A percentile compares a stretch with the other conserved stretches of the same genome.
phyloP scores from a whole-genome alignment of 37 sponge, comb jelly and placozoan genomes.

The Tethya wilhelma region DNA sequence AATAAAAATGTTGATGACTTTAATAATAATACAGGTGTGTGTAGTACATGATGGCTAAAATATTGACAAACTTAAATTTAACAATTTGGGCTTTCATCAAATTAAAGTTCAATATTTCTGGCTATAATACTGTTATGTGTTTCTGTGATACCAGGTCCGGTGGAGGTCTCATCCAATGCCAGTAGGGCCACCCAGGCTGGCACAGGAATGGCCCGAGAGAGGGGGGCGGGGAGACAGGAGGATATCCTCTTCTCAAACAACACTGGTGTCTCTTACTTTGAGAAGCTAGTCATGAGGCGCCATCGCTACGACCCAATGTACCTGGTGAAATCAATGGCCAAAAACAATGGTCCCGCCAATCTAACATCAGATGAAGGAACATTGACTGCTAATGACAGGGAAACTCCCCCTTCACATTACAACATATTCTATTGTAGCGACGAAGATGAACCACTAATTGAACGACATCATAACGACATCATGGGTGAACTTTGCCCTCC shows the following conservation, averaged over 20 bases:
- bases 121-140: too few relatives aligned
- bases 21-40: too few relatives aligned
- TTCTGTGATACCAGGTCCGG: too few relatives aligned
- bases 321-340: neutral
- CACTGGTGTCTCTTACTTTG: conserved; percentile 55
- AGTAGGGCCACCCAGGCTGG: too few relatives aligned
- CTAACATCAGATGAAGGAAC: neutral
- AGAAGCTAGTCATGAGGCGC: conserved; percentile 52
- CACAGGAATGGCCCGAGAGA: neutral
- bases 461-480: neutral
- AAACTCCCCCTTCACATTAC: conserved; percentile 41
- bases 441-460: neutral
- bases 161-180: too few relatives aligned
- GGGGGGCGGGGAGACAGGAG: neutral
- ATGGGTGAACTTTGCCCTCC: neutral
- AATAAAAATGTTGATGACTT: too few relatives aligned
- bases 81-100: too few relatives aligned
- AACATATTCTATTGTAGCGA: conserved; percentile 61
- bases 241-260: conserved; percentile 2
- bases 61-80: too few relatives aligned
- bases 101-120: too few relatives aligned
- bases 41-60: too few relatives aligned
- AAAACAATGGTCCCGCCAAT: neutral
- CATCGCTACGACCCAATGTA: conserved; percentile 26
- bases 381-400: neutral